phyloP scores from a whole-genome alignment of 1,140 invertebrate species.

The Bombus difficillimus region DNA sequence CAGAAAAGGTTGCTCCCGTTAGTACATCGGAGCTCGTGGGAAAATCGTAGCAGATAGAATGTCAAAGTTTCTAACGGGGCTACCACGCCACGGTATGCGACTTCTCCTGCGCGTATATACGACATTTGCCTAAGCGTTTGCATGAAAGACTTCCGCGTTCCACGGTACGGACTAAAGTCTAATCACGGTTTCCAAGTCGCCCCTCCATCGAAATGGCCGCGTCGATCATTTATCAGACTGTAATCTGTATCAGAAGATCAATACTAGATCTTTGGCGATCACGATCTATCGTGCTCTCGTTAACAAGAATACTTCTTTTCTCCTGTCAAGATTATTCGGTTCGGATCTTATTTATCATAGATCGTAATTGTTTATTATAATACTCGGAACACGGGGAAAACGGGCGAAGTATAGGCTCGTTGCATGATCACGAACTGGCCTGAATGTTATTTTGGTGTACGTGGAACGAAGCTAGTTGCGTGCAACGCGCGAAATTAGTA shows the following conservation, averaged over 20 bases:
- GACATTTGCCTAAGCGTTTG: conserved; percentile 52
- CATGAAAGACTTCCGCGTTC: conserved; percentile 52
- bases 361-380: conserved; percentile 44
- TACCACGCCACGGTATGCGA: conserved; percentile 5
- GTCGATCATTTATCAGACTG: conserved; percentile 32
- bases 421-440: not conserved
- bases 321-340: not conserved
- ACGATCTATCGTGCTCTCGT: not conserved
- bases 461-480: conserved; percentile 14
- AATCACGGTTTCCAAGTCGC: conserved; percentile 33
- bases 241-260: conserved; percentile 25
- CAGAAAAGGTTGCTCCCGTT: conserved; percentile 47
- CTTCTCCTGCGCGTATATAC: conserved; percentile 27
- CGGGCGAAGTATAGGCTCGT: not conserved
- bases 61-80: conserved; percentile 53
- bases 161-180: conserved; percentile 43
- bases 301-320: not conserved
- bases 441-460: not conserved
- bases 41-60: conserved; percentile 53
- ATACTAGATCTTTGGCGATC: not conserved
- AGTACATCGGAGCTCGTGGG: conserved; percentile 33
- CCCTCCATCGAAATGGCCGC: not conserved
- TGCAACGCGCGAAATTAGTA: conserved; percentile 47
- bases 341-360: not conserved
- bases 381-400: not conserved